Percentiles rank a stretch among this genome's conserved stretches.
phyloP scores from a whole-genome alignment of 2,113 vertebrate genomes.

The Pavo muticus region DNA sequence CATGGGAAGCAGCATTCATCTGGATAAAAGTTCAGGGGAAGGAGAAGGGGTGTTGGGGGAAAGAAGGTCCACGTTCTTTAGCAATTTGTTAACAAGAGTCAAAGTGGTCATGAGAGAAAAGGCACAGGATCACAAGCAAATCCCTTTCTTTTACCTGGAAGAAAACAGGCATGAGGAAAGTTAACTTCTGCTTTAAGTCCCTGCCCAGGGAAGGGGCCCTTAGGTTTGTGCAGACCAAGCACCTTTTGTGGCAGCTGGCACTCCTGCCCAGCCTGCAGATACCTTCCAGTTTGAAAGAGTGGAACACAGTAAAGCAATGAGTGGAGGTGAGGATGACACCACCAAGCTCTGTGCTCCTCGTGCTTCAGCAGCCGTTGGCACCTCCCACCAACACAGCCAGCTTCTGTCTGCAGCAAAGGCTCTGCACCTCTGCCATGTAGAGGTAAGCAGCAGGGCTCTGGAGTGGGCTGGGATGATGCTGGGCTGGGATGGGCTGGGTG shows the following conservation, averaged over 20 bases:
- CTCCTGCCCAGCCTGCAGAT: neutral
- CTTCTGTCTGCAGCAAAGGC: neutral
- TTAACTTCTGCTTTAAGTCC: neutral
- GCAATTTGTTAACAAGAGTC: neutral
- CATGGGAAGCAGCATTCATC: neutral
- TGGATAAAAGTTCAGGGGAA: neutral
- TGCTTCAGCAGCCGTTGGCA: neutral
- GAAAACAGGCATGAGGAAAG: neutral
- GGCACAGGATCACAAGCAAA: neutral
- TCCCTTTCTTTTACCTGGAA: neutral
- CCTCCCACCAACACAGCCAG: slow-evolving; percentile 25
- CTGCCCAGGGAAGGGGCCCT: neutral
- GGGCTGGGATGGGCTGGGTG: neutral
- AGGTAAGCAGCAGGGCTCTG: no score
- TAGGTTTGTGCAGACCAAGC: neutral
- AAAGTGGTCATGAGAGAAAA: neutral
- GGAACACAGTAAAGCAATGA: neutral
- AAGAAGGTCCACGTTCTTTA: neutral
- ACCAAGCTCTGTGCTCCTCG: neutral
- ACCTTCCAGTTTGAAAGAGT: neutral
- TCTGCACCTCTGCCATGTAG: no score
- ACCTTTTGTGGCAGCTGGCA: neutral
- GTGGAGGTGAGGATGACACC: neutral
- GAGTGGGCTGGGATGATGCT: no score
- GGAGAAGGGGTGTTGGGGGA: neutral